Percentiles rank a stretch among this genome's conserved stretches.
These are phyloP conservation scores for Erinaceus europaeus DNA, from an alignment of 2,113 vertebrate genomes.

Conservation along the genomic window DNA sequence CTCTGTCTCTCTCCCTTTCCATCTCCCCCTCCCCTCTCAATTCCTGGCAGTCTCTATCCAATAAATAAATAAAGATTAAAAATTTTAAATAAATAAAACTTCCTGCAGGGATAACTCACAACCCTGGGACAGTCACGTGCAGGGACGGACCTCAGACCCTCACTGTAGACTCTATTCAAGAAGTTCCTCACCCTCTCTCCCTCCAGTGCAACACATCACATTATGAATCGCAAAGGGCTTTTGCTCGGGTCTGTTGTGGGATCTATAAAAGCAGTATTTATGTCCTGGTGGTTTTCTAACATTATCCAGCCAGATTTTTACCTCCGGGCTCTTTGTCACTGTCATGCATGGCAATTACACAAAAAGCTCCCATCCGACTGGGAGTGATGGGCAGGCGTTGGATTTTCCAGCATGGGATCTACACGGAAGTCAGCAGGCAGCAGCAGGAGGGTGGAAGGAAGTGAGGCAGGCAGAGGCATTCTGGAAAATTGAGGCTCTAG, in stretches of 20 bases:
- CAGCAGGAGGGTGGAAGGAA: not conserved
- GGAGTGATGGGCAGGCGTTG: not conserved
- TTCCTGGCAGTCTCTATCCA: too few relatives aligned
- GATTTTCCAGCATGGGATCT: not conserved
- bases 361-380: not conserved
- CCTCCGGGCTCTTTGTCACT: not conserved
- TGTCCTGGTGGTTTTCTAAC: not conserved
- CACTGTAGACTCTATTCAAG: not conserved
- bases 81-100: too few relatives aligned
- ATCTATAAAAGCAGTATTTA: not conserved
- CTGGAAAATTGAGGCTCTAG: not conserved
- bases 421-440: not conserved
- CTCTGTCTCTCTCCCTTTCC: too few relatives aligned
- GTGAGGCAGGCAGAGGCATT: not conserved
- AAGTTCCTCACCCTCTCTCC: not conserved
- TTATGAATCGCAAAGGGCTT: not conserved
- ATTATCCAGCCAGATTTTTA: not conserved
- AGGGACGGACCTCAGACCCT: too few relatives aligned
- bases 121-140: not conserved
- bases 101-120: not conserved
- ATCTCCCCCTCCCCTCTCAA: too few relatives aligned
- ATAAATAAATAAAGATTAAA: too few relatives aligned
- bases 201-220: not conserved
- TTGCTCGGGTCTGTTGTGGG: not conserved
- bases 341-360: not conserved